Evolutionary conservation across 2,113 vertebrate genomes (phyloP).

Genomic region (Serinus canaria): DNA sequence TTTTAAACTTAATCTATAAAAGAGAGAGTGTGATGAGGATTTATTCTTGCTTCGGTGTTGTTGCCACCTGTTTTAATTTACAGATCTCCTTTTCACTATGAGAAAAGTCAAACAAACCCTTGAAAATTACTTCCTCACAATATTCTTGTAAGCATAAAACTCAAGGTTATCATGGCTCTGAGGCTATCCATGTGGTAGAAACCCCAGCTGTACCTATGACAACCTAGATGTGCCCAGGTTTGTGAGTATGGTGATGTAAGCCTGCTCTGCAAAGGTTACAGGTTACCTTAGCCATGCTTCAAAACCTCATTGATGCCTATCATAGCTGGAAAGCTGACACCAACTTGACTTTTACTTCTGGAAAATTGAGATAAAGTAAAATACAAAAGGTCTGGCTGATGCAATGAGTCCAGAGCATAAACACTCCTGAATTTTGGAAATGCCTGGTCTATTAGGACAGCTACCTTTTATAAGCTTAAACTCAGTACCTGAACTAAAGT

Average conservation of each 20-base stretch:
- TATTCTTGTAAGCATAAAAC: background rate
- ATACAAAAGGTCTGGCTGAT: background rate
- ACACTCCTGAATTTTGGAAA: background rate
- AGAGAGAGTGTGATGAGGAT: background rate
- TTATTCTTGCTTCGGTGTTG: background rate
- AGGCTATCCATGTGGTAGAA: background rate
- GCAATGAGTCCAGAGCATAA: background rate
- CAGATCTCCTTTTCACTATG: background rate
- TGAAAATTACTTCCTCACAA: accelerated
- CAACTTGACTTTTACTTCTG: background rate
- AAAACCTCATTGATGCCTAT: background rate
- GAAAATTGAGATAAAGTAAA: background rate
- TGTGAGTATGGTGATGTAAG: background rate
- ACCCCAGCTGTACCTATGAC: background rate
- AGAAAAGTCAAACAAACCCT: background rate
- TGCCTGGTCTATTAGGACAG: background rate
- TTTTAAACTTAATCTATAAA: background rate
- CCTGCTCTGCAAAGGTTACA: background rate
- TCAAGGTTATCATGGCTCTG: background rate
- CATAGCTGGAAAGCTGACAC: background rate
- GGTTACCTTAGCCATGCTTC: background rate
- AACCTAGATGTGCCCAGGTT: background rate
- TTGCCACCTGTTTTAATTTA: background rate
- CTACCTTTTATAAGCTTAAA: background rate
- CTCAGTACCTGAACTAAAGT: background rate